phyloP scores from a whole-genome alignment of 2,797 vertebrate genomes.

The Diceros bicornis region DNA sequence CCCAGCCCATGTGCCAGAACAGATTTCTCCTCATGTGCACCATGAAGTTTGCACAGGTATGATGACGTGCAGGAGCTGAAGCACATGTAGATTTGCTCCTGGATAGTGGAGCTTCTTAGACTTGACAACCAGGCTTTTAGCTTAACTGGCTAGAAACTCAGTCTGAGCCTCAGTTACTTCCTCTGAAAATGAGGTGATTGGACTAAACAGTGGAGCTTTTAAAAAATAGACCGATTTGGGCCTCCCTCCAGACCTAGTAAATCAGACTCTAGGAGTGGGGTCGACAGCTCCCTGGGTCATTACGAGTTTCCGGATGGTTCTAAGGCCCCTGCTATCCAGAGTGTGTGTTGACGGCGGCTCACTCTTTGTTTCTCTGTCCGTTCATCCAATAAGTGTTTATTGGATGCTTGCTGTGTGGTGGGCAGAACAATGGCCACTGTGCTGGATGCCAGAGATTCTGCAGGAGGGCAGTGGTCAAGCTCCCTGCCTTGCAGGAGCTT shows the following conservation, averaged over 20 bases:
- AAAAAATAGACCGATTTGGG: not conserved
- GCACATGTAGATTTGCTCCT: not conserved
- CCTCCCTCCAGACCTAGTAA: not conserved
- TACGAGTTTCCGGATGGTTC: not conserved
- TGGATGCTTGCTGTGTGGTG: too few relatives aligned
- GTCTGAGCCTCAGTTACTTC: not conserved
- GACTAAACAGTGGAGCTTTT: not conserved
- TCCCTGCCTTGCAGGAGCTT: not conserved
- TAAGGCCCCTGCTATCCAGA: not conserved
- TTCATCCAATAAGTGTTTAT: not conserved
- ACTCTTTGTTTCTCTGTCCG: not conserved
- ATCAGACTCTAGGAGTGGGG: not conserved
- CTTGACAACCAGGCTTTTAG: not conserved
- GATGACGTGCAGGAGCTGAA: rapidly evolving
- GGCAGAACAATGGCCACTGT: not conserved
- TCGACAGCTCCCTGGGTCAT: not conserved
- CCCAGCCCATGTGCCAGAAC: not conserved
- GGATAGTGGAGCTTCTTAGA: not conserved
- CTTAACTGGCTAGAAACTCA: not conserved
- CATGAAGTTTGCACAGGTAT: not conserved
- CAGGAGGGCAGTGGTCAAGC: not conserved
- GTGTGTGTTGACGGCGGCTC: not conserved
- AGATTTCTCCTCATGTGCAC: not conserved
- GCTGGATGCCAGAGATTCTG: not conserved
- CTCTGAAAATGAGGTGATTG: not conserved